Evolutionary conservation across 2,113 vertebrate genomes (phyloP).

Genomic region (Ivindomyrus marchei): DNA sequence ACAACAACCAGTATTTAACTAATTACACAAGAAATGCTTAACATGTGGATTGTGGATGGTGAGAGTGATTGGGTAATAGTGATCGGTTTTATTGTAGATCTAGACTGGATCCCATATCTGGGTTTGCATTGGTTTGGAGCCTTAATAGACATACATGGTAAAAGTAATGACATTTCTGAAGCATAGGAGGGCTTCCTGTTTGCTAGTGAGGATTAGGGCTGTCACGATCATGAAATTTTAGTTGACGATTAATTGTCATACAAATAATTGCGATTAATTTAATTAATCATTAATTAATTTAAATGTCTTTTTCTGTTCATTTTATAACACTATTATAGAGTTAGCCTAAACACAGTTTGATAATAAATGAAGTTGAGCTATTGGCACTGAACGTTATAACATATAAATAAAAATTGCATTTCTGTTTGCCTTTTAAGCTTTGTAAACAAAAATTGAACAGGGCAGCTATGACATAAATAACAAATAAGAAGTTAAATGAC

Average conservation of each 20-base stretch:
- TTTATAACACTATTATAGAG: neutral
- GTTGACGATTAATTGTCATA: neutral
- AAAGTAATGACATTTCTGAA: neutral
- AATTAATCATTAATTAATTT: too few relatives aligned
- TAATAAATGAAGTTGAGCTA: neutral
- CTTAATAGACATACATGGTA: neutral
- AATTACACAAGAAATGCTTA: neutral
- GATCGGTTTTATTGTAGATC: neutral
- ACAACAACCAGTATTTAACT: neutral
- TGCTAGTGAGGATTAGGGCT: neutral
- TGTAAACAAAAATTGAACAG: too few relatives aligned
- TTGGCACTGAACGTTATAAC: neutral
- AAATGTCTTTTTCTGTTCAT: too few relatives aligned
- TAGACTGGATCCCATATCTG: neutral
- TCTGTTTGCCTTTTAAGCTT: neutral
- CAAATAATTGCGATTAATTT: neutral
- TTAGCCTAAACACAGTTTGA: neutral
- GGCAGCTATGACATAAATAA: too few relatives aligned
- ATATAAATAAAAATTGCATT: neutral
- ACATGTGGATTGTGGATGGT: neutral
- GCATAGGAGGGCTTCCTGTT: too few relatives aligned
- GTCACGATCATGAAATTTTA: neutral
- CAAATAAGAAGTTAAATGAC: too few relatives aligned
- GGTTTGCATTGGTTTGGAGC: neutral
- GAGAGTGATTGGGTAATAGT: neutral